These are phyloP conservation scores for Lycaena phlaeas DNA, from an alignment of 2,888 invertebrate genomes.

Conservation along the genomic window DNA sequence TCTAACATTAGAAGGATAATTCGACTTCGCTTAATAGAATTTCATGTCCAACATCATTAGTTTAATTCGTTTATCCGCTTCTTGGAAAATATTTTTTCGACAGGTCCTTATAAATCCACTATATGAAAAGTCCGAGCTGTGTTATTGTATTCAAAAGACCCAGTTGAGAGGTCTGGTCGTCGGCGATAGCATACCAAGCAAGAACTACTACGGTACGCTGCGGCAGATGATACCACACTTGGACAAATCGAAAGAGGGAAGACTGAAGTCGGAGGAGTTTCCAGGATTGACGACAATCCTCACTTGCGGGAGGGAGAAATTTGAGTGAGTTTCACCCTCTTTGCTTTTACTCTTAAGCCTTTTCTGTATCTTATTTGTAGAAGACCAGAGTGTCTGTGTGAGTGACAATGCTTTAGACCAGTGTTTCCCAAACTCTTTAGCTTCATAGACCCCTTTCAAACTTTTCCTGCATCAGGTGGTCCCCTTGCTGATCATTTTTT, in stretches of 20 bases:
- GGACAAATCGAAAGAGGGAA: constrained; percentile 46
- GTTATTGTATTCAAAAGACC: constrained; percentile 82
- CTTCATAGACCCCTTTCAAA: too few relatives aligned
- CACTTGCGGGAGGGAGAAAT: constrained; percentile 58
- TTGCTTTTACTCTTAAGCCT: background rate
- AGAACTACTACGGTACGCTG: constrained; percentile 79
- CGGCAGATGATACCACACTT: constrained; percentile 74
- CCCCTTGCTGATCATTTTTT: too few relatives aligned
- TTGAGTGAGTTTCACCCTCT: constrained; percentile 58
- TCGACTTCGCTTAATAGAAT: too few relatives aligned
- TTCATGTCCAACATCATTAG: too few relatives aligned
- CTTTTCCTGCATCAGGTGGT: too few relatives aligned
- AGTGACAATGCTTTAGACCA: too few relatives aligned
- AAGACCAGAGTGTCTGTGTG: too few relatives aligned
- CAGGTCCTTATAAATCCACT: constrained; percentile 86
- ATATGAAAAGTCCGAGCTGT: constrained; percentile 80
- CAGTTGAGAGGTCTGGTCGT: constrained; percentile 79
- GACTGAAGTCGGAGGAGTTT: constrained; percentile 51
- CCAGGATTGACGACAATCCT: constrained; percentile 74
- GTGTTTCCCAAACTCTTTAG: too few relatives aligned
- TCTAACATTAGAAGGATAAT: too few relatives aligned
- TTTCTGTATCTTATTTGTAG: too few relatives aligned
- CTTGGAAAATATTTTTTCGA: constrained; percentile 23
- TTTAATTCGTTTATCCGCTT: too few relatives aligned
- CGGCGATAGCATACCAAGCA: constrained; percentile 74